phyloP scores from a whole-genome alignment of 2,113 vertebrate species.

The Turdus rufiventris region DNA sequence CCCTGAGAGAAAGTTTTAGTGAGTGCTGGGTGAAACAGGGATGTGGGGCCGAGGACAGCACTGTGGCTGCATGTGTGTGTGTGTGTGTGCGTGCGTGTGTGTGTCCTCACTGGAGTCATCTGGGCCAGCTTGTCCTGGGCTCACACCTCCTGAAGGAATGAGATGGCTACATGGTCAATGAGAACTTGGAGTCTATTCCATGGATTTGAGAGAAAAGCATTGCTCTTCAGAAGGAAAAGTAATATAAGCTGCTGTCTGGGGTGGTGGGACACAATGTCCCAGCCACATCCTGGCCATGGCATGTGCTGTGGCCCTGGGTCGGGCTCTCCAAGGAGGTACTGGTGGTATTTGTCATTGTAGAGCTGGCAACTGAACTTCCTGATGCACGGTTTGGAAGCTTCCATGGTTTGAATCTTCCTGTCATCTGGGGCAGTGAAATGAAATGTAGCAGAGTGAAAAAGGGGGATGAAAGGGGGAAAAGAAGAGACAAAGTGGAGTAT shows the following conservation, averaged over 20 bases:
- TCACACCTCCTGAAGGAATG: background rate
- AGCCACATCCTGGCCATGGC: background rate
- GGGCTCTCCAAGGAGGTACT: background rate
- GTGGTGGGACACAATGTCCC: background rate
- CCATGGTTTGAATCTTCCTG: background rate
- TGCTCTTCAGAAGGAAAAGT: background rate
- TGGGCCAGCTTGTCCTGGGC: background rate
- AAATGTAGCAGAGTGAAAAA: background rate
- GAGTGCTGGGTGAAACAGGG: background rate
- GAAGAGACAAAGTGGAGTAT: background rate
- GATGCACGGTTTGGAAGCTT: background rate
- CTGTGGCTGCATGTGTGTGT: background rate
- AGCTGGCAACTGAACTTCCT: background rate
- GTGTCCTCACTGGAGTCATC: background rate
- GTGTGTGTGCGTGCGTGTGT: too few species aligned
- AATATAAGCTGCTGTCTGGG: background rate
- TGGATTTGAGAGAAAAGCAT: background rate
- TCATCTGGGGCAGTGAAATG: background rate
- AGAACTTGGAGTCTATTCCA: background rate
- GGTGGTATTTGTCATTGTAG: background rate
- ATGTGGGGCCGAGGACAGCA: background rate
- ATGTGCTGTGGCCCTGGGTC: fast-evolving
- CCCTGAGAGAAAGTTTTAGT: background rate
- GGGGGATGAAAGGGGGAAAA: background rate
- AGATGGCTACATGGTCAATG: background rate